Evolutionary conservation across 2,797 vertebrate species (phyloP), one percentile per base, ranked within the genome.

Genomic region (Pelobates cultripes): DNA sequence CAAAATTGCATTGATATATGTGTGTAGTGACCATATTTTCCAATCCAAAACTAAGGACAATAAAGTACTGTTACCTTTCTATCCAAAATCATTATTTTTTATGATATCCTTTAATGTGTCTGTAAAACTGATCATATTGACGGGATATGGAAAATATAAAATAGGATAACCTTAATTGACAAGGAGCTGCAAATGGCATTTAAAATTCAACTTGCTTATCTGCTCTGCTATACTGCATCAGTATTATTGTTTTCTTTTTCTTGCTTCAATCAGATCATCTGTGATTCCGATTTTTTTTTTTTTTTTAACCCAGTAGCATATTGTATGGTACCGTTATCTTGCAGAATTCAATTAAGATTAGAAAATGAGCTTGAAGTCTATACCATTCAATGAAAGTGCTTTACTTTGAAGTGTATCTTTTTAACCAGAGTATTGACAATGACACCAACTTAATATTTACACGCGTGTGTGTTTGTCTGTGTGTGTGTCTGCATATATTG

Each of bases 271-370:
- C 80, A 77, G 80, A 77, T 78, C 74, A 60, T 15, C 63, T 53
- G 63, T 43, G 63, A 67, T 71, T 82, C 55, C 73, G 75, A 45
- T 17, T 53, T 61, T 42, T 42, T 68, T 71, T 82, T 78, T 60
- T 55, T 28, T 28, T 28, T 28, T 28, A 28, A 28, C 43, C 57
- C 75, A 45, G 60, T 44, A 44, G 28, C 75, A 45, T 73, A 82
- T 82, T 82, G 75, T 76, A 77, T 61, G 69, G 70, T 12, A 42
- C 12, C 57, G 43, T 44, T 73, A 77, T 67, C 75, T 60, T 53
- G 13, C 69, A 68, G 66, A 82, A 82, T 82, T 82, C 70, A 78
- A 82, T 82, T 82, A 82, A 73, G 47, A 40, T 43, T 43, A 73
- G 43, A 60, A 77, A 66, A 6, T 17, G 12, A 82, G 51, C 75